Conservation (phyloP, 2,888 invertebrate genomes). For the Phyllotreta striolata region DNA sequence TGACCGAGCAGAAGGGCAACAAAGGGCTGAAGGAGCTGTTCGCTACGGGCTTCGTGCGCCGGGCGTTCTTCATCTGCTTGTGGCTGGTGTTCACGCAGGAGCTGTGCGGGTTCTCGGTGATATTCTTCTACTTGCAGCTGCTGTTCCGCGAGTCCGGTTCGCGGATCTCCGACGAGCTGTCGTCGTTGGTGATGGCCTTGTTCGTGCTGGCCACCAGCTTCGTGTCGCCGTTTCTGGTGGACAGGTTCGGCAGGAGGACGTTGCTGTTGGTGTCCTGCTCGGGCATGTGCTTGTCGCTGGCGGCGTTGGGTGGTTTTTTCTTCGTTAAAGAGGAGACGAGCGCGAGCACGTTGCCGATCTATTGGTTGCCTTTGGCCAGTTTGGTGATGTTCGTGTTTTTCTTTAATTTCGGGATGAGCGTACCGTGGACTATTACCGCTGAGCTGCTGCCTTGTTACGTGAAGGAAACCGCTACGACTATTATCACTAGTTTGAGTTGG, state of each 20-base stretch:
- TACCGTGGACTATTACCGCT: conserved; percentile 81
- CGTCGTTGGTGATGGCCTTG: conserved; percentile 77
- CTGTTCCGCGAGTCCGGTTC: conserved; percentile 75
- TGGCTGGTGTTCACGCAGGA: conserved; percentile 68
- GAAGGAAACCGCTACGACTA: conserved; percentile 75
- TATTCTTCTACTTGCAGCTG: conserved; percentile 67
- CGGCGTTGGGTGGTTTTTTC: conserved; percentile 62
- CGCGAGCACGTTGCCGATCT: conserved; percentile 59
- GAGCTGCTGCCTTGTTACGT: conserved; percentile 82
- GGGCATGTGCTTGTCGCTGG: conserved; percentile 70
- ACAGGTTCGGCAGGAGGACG: conserved; percentile 75
- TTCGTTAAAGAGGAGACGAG: conserved; percentile 65
- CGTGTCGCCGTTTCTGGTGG: conserved; percentile 78
- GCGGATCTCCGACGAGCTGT: conserved; percentile 67
- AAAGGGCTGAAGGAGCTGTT: conserved; percentile 58
- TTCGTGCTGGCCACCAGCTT: conserved; percentile 78
- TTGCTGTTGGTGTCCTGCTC: conserved; percentile 74
- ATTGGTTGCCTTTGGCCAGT: conserved; percentile 76
- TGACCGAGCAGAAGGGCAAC: conserved; percentile 37
- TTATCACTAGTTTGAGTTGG: conserved; percentile 81
- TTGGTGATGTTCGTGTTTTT: conserved; percentile 76
- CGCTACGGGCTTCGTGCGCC: conserved; percentile 67
- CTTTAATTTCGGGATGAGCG: conserved; percentile 67
- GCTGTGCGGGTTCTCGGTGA: conserved; percentile 64
- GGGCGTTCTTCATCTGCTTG: conserved; percentile 78